Percentiles rank a stretch among this genome's conserved stretches.
Evolutionary conservation across 2,113 vertebrate species (phyloP).

Genomic region (Gymnogyps californianus): DNA sequence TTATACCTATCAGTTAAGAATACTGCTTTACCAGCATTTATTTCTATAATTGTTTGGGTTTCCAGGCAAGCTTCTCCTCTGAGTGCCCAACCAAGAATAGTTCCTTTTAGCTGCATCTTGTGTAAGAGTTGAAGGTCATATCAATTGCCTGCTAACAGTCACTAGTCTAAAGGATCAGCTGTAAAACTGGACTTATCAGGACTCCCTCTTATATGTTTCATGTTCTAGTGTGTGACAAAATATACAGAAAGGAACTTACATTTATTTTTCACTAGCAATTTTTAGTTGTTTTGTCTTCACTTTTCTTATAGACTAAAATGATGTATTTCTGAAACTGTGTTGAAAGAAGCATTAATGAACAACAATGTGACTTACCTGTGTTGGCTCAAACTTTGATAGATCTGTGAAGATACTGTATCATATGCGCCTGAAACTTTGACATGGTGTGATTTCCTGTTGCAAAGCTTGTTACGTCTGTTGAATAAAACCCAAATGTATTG

Average conservation of each 20-base stretch:
- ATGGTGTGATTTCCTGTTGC: background rate
- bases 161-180: background rate
- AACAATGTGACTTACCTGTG: background rate
- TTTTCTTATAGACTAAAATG: background rate
- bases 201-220: background rate
- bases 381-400: background rate
- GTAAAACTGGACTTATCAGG: background rate
- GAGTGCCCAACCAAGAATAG: background rate
- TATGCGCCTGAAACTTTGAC: background rate
- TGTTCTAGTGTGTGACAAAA: background rate
- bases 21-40: constrained; percentile 12
- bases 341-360: background rate
- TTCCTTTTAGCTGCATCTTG: background rate
- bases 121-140: background rate
- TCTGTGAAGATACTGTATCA: background rate
- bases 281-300: background rate
- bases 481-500: rapidly evolving
- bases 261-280: background rate
- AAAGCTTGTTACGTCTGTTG: background rate
- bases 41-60: constrained; percentile 16
- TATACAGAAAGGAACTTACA: background rate
- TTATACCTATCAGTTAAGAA: background rate
- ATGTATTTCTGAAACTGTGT: background rate
- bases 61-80: background rate
- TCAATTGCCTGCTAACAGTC: background rate